Percentiles rank a stretch among this genome's conserved stretches.
phyloP scores from a whole-genome alignment of 2,888 invertebrate species.

The Quadroppia sp. region DNA sequence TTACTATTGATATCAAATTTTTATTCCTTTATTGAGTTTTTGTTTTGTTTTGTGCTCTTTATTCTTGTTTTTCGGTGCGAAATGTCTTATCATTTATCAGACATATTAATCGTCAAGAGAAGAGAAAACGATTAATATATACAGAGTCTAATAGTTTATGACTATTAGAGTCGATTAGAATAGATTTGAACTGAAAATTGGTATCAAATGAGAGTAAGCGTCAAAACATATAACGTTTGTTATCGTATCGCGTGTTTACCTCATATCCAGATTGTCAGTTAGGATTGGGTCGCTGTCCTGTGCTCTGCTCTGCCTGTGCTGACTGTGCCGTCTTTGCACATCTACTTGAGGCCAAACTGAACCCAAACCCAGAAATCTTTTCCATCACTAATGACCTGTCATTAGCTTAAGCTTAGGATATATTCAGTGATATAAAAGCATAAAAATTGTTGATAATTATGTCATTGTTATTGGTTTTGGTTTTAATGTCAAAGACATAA shows the following conservation, averaged over 20 bases:
- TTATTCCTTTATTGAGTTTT: no score
- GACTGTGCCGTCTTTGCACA: no score
- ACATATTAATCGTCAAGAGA: background rate
- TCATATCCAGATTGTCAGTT: slow-evolving; percentile 4
- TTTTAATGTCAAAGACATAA: no score
- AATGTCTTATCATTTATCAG: slow-evolving; percentile 1
- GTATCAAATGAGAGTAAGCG: slow-evolving; percentile 10
- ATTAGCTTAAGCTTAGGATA: background rate
- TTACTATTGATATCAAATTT: no score
- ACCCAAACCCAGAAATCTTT: background rate
- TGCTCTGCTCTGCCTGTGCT: background rate
- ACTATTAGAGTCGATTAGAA: background rate
- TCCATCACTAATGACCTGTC: background rate
- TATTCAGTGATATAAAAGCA: background rate
- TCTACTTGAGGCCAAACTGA: background rate
- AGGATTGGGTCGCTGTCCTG: slow-evolving; percentile 13
- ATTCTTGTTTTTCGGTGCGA: background rate
- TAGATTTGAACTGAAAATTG: background rate
- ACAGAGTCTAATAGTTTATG: background rate
- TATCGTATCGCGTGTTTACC: slow-evolving; percentile 13
- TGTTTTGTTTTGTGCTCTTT: background rate
- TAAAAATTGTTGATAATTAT: slow-evolving; percentile 1
- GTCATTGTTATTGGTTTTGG: background rate
- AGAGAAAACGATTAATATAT: slow-evolving; percentile 4
- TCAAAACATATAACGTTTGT: slow-evolving; percentile 14